Evolutionary conservation across 2,888 invertebrate genomes (phyloP), one percentile per base, ranked within the genome.

Genomic region (Ptilodon capucinus): DNA sequence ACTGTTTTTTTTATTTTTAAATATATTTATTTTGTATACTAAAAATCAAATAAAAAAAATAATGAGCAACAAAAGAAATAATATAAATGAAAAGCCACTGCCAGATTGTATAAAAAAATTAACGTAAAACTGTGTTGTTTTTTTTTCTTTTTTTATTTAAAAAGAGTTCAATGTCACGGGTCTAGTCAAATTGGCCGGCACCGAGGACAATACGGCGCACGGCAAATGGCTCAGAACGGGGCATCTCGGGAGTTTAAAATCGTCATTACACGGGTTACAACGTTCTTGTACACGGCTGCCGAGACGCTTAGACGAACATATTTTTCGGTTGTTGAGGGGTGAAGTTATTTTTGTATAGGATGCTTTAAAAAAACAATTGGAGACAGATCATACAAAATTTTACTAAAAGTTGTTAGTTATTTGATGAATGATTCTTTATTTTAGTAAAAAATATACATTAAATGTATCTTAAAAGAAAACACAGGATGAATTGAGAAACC

Each of bases 211-310:
- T 81, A 81, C 76, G 71, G 73, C 61, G 65, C 56, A 64, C 60
- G 64, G 76, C 81, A 87, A 89, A 88, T 87, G 86, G 81, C 74
- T 77, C 79, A 79, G 74, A 78, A 81, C 86, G 81, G 66, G 73
- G 25, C 25, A 25, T 81, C 80, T 80, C 79, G 75, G 75, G 79
- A 79, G 80, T 79, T 84, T 84, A 84, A 87, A 86, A 85, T 81
- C 75, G 84, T 83, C 87, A 85, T 88, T 88, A 87, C 81, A 84
- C 81, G 82, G 83, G 81, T 82, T 85, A 83, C 74, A 71, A 76
- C 71, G 74, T 84, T 84, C 85, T 86, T 86, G 82, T 83, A 83
- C 81, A 76, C 74, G 59, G 74, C 64, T 64, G 67, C 78, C 68
- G 74, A 80, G 82, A 81, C 79, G 79, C 79, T 81, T 76, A 69